Base-by-base conservation (phyloP, 2,888 invertebrate species). In the Hirudinaria manillensis region DNA sequence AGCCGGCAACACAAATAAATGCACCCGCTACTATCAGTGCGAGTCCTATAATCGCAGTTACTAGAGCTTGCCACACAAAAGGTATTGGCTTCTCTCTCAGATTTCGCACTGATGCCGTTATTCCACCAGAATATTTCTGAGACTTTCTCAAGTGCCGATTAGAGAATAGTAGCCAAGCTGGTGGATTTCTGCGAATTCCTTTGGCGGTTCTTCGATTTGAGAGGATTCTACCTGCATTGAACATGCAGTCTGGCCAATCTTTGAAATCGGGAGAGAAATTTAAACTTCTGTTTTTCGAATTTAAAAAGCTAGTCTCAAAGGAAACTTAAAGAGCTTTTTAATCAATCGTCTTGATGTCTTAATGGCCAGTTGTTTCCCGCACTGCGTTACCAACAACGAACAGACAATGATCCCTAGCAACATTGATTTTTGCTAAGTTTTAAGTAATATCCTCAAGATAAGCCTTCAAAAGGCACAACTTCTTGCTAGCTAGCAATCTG, bases 151-250 rank as follows among this genome's bases (percentile, higher is more conserved):
- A 45, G 36, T 29, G 51, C 34, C 45, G 38, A 24, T 29, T 70
- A 34, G 70, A 24, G 51, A 45, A n/a, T 34, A 19, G 38, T 21
- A 70, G n/a, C 34, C 34, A 38, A 4, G 29, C 29, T 45, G 70
- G 24, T 24, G 70, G 24, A 61, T 24, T 29, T 61, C 29, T 61
- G 61, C 29, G 24, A 27, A 19, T 61, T 45, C 45, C 45, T 45
- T 45, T 10, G 16, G 16, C 45, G 3, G 45, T 10, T 3, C 24
- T 24, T 32, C 24, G n/a, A 13, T 32, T 72, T 2, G n/a, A 53
- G 45, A 72, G n/a, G 34, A 72, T 72, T 72, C 72, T 72, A n/a
- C 72, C 72, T 13, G 72, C 72, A 21, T 51, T 72, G 45, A 72
- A 72, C 72, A 72, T 72, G 29, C 36, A 34, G 7, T 45, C 45